Evolutionary conservation across 2,888 invertebrate genomes (phyloP).

Genomic region (Tiliacea citrago): DNA sequence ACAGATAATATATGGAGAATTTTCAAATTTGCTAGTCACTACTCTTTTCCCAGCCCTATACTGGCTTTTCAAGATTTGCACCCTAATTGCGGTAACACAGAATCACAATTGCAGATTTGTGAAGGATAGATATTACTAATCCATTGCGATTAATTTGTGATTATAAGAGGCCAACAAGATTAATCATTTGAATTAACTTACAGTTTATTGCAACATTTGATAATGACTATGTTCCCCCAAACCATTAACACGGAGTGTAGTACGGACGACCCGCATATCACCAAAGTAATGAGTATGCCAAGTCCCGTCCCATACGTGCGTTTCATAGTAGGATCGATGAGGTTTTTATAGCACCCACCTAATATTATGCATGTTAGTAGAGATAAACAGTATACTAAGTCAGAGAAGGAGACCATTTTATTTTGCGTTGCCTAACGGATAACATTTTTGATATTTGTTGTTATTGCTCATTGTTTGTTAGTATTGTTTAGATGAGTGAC

Average conservation of each 20-base stretch:
- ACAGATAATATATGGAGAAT: too few relatives aligned
- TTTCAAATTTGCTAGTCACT: too few relatives aligned
- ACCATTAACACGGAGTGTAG: conserved; percentile 91
- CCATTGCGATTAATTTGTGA: too few relatives aligned
- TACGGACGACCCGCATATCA: conserved; percentile 91
- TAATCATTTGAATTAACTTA: conserved; percentile 72
- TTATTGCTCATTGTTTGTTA: conserved; percentile 20
- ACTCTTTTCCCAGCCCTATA: too few relatives aligned
- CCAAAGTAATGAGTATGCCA: conserved; percentile 90
- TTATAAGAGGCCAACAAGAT: neutral
- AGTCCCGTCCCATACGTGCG: conserved; percentile 91
- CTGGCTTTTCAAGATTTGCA: too few relatives aligned
- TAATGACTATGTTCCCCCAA: conserved; percentile 91
- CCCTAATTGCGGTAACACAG: too few relatives aligned
- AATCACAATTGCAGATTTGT: too few relatives aligned
- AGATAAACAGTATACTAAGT: conserved; percentile 76
- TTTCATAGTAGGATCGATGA: conserved; percentile 86
- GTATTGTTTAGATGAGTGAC: conserved; percentile 38
- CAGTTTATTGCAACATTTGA: conserved; percentile 90
- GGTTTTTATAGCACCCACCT: conserved; percentile 91
- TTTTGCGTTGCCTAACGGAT: conserved; percentile 23
- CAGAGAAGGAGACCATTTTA: conserved; percentile 67
- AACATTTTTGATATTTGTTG: conserved; percentile 45
- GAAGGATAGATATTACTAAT: too few relatives aligned
- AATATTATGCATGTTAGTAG: conserved; percentile 89